Evolutionary conservation across 1,140 invertebrate genomes (phyloP), one percentile per base, ranked within the genome.

Genomic region (Procambarus virginalis): DNA sequence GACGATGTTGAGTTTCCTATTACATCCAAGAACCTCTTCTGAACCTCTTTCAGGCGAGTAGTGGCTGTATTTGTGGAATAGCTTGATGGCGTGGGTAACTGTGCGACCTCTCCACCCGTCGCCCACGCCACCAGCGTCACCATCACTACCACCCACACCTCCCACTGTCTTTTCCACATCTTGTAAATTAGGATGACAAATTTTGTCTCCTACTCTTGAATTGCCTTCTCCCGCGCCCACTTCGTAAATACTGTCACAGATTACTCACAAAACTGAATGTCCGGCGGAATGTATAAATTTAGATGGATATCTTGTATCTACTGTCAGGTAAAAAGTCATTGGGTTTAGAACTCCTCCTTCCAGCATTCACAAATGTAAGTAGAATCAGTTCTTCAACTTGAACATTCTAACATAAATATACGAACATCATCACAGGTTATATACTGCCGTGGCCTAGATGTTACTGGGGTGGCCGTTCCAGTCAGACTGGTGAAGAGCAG

Each of bases 1-100:
- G 60, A 45, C 14, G 68, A 55, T 2, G 86, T 58, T 1, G 60
- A 81, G 68, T 88, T 88, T 2, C 86, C 79, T 12, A 88, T 60
- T 5, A 88, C 58, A 58, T 88, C 79, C 8, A 88, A 20, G 58
- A 88, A 55, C 79, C 75, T 70, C 46, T 51, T 49, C 64, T 82
- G 60, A 20, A 88, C 48, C 22, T 81, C 77, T 20, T 58, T 58
- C 6, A 88, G 22, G 5, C 79, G 78, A 14, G 17, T 12, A 17
- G 4, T 22, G 64, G 73, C 85, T 10, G 60, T 80, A 8, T 51
- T 64, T 0, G 5, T 77, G 9, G 46, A 17, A 20, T 51, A 58
- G 75, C 60, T 14, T 17, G 51, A 9, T 3, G 17, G 58, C 2
- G 73, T 79, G 51, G 14, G 48, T n/a, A 14, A 17, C 5, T 55